A percentile compares a stretch with the other conserved stretches of the same genome.
phyloP scores from a whole-genome alignment of 2,113 vertebrate species.

The Cebus imitator region DNA sequence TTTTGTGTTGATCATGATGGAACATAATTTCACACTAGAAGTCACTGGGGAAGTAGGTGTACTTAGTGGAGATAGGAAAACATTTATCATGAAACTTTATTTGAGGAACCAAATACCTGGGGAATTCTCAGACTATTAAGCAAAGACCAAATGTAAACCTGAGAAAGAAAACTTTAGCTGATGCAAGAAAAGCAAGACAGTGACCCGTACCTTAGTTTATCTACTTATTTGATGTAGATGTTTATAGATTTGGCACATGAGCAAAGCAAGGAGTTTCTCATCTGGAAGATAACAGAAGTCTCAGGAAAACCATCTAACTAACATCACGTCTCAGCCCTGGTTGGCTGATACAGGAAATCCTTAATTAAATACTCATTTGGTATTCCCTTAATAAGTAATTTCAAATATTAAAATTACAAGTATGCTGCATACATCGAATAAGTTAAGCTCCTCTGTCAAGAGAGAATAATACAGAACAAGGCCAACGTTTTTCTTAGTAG shows the following conservation, averaged over 20 bases:
- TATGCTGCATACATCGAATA: not conserved
- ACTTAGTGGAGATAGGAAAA: constrained; percentile 58
- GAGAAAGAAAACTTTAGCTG: constrained; percentile 65
- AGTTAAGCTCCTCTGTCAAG: not conserved
- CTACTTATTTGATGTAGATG: not conserved
- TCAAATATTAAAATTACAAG: not conserved
- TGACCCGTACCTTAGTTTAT: not conserved
- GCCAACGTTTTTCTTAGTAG: not conserved
- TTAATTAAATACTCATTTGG: not conserved
- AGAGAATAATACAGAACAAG: not conserved
- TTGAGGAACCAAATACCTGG: constrained; percentile 54
- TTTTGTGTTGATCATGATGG: not conserved
- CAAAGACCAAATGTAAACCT: constrained; percentile 46
- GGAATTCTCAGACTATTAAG: constrained; percentile 61
- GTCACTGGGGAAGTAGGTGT: not conserved
- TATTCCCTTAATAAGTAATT: constrained; percentile 1
- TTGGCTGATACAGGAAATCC: not conserved
- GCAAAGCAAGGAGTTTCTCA: not conserved
- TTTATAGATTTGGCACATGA: not conserved
- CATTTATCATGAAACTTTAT: constrained; percentile 60
- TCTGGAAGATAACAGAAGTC: not conserved
- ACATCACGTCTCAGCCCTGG: not conserved
- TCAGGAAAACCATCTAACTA: not conserved
- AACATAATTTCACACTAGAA: not conserved
- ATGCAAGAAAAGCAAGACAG: constrained; percentile 53